phyloP scores from a whole-genome alignment of 2,797 vertebrate species.

The Ispidina lecontei region DNA sequence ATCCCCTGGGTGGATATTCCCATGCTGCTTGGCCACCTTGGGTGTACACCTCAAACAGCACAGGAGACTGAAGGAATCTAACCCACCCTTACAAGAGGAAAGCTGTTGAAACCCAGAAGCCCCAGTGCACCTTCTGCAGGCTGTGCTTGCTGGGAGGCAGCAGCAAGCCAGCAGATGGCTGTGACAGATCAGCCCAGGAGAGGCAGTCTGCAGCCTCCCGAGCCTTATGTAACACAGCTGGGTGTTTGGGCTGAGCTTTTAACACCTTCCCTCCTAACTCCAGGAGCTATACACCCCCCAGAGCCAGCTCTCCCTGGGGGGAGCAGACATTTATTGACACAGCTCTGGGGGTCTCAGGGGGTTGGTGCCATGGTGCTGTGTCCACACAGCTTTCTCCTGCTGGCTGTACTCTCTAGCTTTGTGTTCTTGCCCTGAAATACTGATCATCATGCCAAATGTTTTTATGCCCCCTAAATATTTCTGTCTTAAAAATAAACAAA shows the following conservation, averaged over 20 bases:
- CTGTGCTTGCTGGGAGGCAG: slow-evolving; percentile 17
- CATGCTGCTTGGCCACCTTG: not conserved
- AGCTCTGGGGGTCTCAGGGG: not conserved
- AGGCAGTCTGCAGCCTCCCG: not conserved
- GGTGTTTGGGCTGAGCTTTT: not conserved
- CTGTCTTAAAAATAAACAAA: not conserved
- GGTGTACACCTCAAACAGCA: not conserved
- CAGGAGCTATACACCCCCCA: rapidly evolving
- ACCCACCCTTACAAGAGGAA: not conserved
- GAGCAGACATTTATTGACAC: not conserved
- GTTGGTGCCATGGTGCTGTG: not conserved
- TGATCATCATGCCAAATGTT: not conserved
- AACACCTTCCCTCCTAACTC: not conserved
- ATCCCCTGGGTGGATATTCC: not conserved
- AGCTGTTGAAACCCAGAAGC: not conserved
- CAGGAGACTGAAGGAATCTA: not conserved
- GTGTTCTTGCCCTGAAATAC: not conserved
- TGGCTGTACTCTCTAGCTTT: not conserved
- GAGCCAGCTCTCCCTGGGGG: not conserved
- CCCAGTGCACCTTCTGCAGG: not conserved
- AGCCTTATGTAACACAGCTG: not conserved
- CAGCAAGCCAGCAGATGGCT: slow-evolving; percentile 36
- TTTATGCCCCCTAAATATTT: not conserved
- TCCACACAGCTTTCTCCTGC: not conserved
- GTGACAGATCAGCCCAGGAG: slow-evolving; percentile 1